Conservation (phyloP, 2,888 invertebrate genomes). For the Tetrapedia diversipes region DNA sequence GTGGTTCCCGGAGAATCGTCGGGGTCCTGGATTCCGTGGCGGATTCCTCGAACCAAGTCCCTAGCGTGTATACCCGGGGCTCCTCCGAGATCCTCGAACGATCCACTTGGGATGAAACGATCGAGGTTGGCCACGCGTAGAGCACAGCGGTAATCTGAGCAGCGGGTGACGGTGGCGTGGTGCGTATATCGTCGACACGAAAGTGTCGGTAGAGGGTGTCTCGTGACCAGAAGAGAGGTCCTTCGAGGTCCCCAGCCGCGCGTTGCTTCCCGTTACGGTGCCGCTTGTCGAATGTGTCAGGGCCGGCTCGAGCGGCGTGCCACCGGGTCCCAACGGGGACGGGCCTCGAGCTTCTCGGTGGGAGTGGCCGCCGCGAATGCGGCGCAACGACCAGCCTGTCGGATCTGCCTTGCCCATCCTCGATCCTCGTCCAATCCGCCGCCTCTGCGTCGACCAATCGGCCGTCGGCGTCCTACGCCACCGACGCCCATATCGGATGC, state of each 20-base stretch:
- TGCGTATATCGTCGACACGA: constrained; percentile 65
- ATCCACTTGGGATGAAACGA: constrained; percentile 48
- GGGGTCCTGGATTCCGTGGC: not conserved
- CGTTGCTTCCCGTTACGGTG: constrained; percentile 83
- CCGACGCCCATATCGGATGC: constrained; percentile 52
- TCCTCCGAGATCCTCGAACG: constrained; percentile 48
- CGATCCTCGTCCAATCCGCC: constrained; percentile 51
- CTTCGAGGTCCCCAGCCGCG: constrained; percentile 81
- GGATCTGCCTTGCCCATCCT: constrained; percentile 65
- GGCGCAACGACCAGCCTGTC: constrained; percentile 64
- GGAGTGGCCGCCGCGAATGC: constrained; percentile 62
- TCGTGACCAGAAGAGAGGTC: constrained; percentile 73
- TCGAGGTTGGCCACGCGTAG: constrained; percentile 32
- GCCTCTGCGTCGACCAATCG: constrained; percentile 43
- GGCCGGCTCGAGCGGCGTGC: constrained; percentile 80
- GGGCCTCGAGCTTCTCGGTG: constrained; percentile 66
- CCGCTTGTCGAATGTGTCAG: constrained; percentile 83
- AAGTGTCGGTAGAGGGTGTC: constrained; percentile 67
- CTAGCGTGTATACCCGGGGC: constrained; percentile 32
- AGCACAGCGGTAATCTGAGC: constrained; percentile 60
- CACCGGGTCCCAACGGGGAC: constrained; percentile 81
- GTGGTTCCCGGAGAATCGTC: not conserved
- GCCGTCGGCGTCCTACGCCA: constrained; percentile 53
- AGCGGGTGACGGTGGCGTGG: constrained; percentile 46
- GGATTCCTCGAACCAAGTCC: constrained; percentile 19